Evolutionary conservation across 2,113 vertebrate species (phyloP).

Genomic region (Lepus americanus): DNA sequence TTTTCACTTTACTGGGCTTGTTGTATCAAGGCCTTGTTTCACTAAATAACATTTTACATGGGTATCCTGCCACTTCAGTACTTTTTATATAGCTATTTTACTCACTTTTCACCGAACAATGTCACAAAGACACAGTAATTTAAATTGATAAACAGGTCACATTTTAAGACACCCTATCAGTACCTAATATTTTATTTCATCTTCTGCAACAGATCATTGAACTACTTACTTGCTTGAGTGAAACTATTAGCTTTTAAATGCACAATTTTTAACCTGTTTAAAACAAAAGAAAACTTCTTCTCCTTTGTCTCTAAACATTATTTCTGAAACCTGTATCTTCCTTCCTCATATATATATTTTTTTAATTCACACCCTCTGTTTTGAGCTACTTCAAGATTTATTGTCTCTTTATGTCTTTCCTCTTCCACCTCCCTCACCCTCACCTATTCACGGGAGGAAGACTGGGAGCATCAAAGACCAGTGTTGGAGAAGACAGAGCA

Average conservation of each 20-base stretch:
- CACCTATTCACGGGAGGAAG: background rate
- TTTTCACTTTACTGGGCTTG: background rate
- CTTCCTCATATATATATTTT: background rate
- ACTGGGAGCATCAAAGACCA: background rate
- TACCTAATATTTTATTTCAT: constrained; percentile 57
- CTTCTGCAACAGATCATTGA: constrained; percentile 46
- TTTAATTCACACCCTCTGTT: background rate
- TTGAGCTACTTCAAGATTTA: background rate
- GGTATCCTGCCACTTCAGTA: background rate
- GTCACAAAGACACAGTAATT: constrained; percentile 16
- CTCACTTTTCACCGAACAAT: constrained; percentile 38
- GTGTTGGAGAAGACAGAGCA: background rate
- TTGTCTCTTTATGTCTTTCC: too few species aligned
- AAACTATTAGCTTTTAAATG: constrained; percentile 43
- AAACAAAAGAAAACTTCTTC: background rate
- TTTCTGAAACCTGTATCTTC: background rate
- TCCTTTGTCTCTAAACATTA: constrained; percentile 53
- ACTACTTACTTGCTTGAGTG: constrained; percentile 21
- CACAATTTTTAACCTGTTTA: constrained; percentile 42
- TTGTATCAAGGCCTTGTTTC: background rate
- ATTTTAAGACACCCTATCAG: constrained; percentile 50
- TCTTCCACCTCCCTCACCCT: background rate
- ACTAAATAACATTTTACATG: constrained; percentile 27
- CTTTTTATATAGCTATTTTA: background rate
- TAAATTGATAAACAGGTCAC: background rate